Evolutionary conservation across 1,140 invertebrate species (phyloP).

Genomic region (Sarcophaga peregrina): DNA sequence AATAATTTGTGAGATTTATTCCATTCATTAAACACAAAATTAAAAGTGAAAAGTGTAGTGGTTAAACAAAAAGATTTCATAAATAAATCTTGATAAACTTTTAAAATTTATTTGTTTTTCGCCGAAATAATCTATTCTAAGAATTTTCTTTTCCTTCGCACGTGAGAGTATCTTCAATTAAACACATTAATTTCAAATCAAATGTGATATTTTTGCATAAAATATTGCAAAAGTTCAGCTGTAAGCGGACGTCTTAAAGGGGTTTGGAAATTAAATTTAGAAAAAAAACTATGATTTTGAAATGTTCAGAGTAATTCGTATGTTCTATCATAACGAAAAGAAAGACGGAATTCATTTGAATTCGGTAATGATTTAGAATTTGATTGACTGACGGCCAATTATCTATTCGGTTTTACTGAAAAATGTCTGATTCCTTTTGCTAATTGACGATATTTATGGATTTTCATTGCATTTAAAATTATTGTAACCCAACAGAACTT

Average conservation of each 20-base stretch:
- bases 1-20: background rate
- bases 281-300: too few relatives aligned
- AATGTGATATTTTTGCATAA: background rate
- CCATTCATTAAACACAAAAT: background rate
- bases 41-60: background rate
- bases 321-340: background rate
- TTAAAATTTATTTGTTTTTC: too few relatives aligned
- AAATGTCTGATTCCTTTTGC: background rate
- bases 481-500: background rate
- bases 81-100: background rate
- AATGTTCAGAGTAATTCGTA: too few relatives aligned
- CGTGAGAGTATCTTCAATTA: conserved; percentile 4
- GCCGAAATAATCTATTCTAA: background rate
- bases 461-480: background rate
- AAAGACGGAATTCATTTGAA: background rate
- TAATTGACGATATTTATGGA: background rate
- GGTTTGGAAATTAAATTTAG: too few relatives aligned
- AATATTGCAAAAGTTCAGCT: background rate
- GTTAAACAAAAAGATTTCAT: background rate
- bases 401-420: background rate
- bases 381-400: background rate
- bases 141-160: background rate
- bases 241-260: too few relatives aligned
- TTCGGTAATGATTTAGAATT: background rate
- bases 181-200: background rate